These are phyloP conservation scores for Carcinoscorpius rotundicauda DNA, from an alignment of 1,140 invertebrate species.

Conservation along the genomic window DNA sequence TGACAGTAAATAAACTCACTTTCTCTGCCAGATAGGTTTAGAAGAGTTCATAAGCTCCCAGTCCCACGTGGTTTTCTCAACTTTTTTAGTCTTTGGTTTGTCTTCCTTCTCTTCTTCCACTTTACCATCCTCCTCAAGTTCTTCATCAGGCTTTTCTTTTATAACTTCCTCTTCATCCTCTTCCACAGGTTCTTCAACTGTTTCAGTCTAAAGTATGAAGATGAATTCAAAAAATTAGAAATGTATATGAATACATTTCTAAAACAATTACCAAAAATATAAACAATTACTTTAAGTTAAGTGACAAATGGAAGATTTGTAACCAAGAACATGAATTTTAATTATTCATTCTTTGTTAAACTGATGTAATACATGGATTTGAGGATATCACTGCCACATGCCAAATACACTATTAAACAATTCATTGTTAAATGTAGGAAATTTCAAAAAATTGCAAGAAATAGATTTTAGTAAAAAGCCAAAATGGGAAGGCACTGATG, in stretches of 20 bases:
- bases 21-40: conserved; percentile 97
- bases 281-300: not conserved
- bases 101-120: conserved; percentile 54
- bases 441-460: too few relatives aligned
- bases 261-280: not conserved
- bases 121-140: conserved; percentile 30
- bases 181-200: conserved; percentile 65
- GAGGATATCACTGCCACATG: too few relatives aligned
- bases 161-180: conserved; percentile 43
- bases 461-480: too few relatives aligned
- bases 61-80: conserved; percentile 95
- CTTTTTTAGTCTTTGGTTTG: conserved; percentile 81
- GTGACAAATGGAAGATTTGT: not conserved
- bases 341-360: too few relatives aligned
- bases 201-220: conserved; percentile 46
- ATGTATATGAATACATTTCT: not conserved
- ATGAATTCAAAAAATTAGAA: not conserved
- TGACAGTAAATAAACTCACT: conserved; percentile 30
- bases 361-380: too few relatives aligned
- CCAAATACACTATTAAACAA: too few relatives aligned
- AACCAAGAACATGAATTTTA: not conserved
- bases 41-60: conserved; percentile 91
- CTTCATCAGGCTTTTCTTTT: conserved; percentile 41
- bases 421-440: too few relatives aligned
- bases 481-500: too few relatives aligned